Evolutionary conservation across 2,113 vertebrate genomes (phyloP).

Genomic region (Corydoras maculifer): DNA sequence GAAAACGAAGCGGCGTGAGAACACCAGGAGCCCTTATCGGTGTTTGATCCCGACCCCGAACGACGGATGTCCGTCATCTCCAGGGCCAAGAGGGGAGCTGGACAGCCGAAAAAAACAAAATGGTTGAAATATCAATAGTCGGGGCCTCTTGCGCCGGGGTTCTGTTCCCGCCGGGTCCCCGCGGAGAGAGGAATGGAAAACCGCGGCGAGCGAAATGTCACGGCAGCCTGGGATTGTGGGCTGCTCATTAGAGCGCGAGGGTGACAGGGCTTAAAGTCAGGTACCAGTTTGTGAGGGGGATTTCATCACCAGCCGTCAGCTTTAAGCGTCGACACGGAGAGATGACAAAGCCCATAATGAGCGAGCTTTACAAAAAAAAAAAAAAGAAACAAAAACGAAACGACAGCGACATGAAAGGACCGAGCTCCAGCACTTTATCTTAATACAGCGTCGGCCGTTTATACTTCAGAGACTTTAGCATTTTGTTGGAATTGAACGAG

Average conservation of each 20-base stretch:
- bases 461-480: neutral
- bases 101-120: constrained; percentile 27
- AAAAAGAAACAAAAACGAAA: constrained; percentile 5
- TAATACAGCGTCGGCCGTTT: neutral
- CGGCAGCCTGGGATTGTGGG: constrained; percentile 49
- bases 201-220: constrained; percentile 58
- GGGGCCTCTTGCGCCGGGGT: constrained; percentile 43
- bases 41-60: constrained; percentile 37
- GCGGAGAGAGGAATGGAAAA: constrained; percentile 48
- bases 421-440: neutral
- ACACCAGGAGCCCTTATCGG: constrained; percentile 26
- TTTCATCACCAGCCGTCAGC: constrained; percentile 51
- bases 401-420: neutral
- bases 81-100: constrained; percentile 19
- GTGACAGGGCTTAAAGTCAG: constrained; percentile 50
- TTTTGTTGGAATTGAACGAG: no score
- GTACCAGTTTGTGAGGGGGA: constrained; percentile 50
- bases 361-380: constrained; percentile 16
- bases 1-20: neutral
- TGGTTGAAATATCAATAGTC: constrained; percentile 40
- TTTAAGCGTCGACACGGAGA: constrained; percentile 24
- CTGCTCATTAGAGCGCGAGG: constrained; percentile 49
- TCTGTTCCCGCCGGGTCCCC: constrained; percentile 43
- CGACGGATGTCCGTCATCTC: constrained; percentile 27
- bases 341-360: constrained; percentile 43